Percentiles rank a stretch among this genome's conserved stretches.
These are phyloP conservation scores for Anadara kagoshimensis DNA, from an alignment of 1,140 invertebrate genomes.

Conservation along the genomic window DNA sequence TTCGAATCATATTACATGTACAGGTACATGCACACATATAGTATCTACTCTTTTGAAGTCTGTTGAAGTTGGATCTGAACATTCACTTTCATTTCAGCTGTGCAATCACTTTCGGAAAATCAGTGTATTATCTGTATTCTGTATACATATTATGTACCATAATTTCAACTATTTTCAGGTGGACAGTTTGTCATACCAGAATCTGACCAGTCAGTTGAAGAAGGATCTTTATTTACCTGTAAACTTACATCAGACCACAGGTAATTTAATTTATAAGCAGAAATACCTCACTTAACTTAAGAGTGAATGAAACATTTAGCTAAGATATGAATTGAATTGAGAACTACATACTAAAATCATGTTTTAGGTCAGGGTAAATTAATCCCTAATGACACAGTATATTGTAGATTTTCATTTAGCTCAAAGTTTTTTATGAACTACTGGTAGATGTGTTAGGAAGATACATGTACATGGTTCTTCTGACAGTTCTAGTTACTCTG, in stretches of 20 bases:
- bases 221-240: conserved; percentile 52
- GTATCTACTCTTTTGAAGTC: background rate
- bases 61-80: background rate
- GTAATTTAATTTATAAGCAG: conserved; percentile 16
- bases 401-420: too few relatives aligned
- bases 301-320: background rate
- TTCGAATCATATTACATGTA: background rate
- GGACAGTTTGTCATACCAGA: conserved; percentile 54
- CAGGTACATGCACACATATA: background rate
- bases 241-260: conserved; percentile 68
- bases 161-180: conserved; percentile 38
- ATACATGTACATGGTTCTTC: too few relatives aligned
- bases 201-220: conserved; percentile 43
- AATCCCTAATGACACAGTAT: too few relatives aligned
- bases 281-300: background rate
- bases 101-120: too few relatives aligned
- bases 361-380: too few relatives aligned
- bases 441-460: too few relatives aligned
- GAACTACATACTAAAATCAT: background rate
- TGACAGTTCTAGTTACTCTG: too few relatives aligned
- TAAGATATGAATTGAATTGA: background rate
- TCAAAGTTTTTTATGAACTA: too few relatives aligned
- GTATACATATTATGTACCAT: conserved; percentile 5
- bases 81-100: too few relatives aligned
- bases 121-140: background rate